Evolutionary conservation across 2,797 vertebrate genomes (phyloP), one percentile per base, ranked within the genome.

Genomic region (Myotis planiceps): DNA sequence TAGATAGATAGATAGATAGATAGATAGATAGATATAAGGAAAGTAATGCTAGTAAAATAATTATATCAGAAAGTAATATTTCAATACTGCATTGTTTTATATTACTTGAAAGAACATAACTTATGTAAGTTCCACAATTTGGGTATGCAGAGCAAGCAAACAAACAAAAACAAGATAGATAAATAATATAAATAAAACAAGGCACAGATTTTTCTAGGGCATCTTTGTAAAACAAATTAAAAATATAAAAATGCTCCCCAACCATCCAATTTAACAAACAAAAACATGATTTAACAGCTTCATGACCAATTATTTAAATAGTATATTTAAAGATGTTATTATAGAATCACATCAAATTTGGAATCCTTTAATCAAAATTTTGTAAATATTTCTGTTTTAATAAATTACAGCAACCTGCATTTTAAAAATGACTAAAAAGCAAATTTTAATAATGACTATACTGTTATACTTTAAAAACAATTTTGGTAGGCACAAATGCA

Each of bases 361-460:
- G 76, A 94, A 66, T 88, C 14, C 55, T n/a, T 66, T 92, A 80
- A 84, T 72, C 16, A 81, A 94, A 90, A 91, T 71, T 55, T 63
- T 4, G 23, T 42, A 92, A 92, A 39, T 49, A 90, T 88, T 63
- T 83, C 37, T 93, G 34, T 4, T 42, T 81, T 92, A 84, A 79
- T 49, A 80, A 87, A 68, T 9, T 74, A 47, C 10, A 58, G 1
- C 0, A 60, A 18, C 4, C 42, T 78, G 6, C 2, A 21, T 63
- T 88, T 78, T 76, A n/a, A 86, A 93, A 55, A 27, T 9, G 12
- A 53, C 12, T 76, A 72, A 81, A 78, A 32, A 32, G 2, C 13
- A 96, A 79, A 79, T 86, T 45, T 49, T 88, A 96, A 88, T 71
- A 32, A 72, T 34, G 16, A 27, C 16, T 78, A 39, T 71, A 92